A percentile compares a stretch with the other conserved stretches of the same genome.
Evolutionary conservation across 2,113 vertebrate species (phyloP).

Genomic region (Carlito syrichta): DNA sequence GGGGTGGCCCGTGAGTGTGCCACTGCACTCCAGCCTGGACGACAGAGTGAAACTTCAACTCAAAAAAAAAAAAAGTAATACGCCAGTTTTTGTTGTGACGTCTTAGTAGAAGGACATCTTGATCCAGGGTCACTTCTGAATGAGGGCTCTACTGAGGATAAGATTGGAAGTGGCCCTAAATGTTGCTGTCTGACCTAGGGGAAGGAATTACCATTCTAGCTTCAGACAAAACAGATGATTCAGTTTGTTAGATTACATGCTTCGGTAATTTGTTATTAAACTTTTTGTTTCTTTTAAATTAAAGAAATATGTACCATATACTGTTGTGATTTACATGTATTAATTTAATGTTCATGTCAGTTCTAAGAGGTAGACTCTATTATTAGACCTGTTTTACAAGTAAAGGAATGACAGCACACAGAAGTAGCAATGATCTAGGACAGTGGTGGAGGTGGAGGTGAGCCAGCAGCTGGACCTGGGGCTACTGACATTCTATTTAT

Average conservation of each 20-base stretch:
- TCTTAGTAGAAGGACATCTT: not conserved
- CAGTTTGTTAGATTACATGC: too few relatives aligned
- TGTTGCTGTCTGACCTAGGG: rapidly evolving
- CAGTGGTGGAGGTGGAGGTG: rapidly evolving
- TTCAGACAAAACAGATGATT: not conserved
- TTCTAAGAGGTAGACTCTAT: not conserved
- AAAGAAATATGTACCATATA: rapidly evolving
- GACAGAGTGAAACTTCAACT: too few relatives aligned
- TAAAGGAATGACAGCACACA: rapidly evolving
- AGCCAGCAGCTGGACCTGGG: not conserved
- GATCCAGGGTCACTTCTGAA: rapidly evolving
- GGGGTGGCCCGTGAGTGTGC: too few relatives aligned
- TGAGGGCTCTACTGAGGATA: rapidly evolving
- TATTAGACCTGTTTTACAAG: rapidly evolving
- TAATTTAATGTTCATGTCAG: rapidly evolving
- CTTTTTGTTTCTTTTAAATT: not conserved
- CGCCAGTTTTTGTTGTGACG: not conserved
- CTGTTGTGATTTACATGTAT: rapidly evolving
- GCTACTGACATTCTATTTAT: not conserved
- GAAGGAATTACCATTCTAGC: too few relatives aligned
- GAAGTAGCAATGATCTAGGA: rapidly evolving
- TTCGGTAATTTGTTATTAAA: not conserved
- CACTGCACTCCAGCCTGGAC: not conserved
- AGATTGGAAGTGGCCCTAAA: not conserved
- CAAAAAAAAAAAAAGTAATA: not conserved